Evolutionary conservation across 2,113 vertebrate species (phyloP).

Genomic region (Lathamus discolor): DNA sequence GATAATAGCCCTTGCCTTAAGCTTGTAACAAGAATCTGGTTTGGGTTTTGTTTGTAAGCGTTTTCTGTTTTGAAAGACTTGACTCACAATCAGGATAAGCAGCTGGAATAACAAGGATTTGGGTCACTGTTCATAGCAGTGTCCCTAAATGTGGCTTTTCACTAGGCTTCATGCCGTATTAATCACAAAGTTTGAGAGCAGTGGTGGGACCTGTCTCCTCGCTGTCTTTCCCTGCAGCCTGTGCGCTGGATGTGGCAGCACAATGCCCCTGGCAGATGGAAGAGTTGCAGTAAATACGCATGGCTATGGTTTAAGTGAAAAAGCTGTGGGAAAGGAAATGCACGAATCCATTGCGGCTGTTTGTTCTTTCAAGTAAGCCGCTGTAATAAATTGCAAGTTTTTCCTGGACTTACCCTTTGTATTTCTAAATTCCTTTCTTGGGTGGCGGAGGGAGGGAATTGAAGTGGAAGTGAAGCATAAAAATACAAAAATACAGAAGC

Average conservation of each 20-base stretch:
- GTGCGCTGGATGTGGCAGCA: not conserved
- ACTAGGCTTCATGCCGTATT: not conserved
- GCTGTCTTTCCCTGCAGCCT: not conserved
- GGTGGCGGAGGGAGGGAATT: not conserved
- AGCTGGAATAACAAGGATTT: not conserved
- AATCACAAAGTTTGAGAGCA: not conserved
- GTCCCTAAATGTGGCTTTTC: not conserved
- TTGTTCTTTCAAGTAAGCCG: slow-evolving; percentile 54
- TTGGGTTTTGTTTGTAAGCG: not conserved
- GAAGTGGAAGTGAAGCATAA: not conserved
- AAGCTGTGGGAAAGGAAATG: slow-evolving; percentile 63
- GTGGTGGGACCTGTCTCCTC: not conserved
- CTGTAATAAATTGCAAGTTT: slow-evolving; percentile 37
- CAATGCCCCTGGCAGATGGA: slow-evolving; percentile 14
- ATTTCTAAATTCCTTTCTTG: slow-evolving; percentile 34
- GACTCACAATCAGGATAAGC: not conserved
- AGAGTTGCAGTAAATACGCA: not conserved
- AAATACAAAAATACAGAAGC: not conserved
- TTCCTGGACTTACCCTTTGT: not conserved
- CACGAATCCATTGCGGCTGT: slow-evolving; percentile 34
- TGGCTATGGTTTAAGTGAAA: slow-evolving; percentile 49
- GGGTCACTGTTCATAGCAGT: not conserved
- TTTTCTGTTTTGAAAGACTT: not conserved
- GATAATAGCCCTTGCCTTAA: not conserved
- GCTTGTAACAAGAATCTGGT: not conserved